These are phyloP conservation scores for Myiozetetes cayanensis DNA, from an alignment of 2,113 vertebrate species.

Conservation along the genomic window DNA sequence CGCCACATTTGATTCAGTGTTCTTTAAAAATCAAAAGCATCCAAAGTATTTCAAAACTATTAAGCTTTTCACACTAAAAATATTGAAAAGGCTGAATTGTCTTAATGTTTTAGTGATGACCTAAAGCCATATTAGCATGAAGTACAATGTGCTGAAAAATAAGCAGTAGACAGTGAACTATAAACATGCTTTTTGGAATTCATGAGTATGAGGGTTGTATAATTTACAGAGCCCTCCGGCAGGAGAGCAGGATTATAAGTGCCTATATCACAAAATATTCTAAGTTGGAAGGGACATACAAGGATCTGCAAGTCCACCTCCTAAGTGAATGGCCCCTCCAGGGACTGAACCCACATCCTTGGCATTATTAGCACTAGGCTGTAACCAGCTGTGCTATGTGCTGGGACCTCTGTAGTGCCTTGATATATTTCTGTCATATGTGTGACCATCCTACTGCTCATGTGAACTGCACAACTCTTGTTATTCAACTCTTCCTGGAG, in stretches of 20 bases:
- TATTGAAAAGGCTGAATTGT: neutral
- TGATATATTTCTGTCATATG: neutral
- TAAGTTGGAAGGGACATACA: neutral
- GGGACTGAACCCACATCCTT: neutral
- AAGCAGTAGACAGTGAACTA: neutral
- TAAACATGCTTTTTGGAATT: neutral
- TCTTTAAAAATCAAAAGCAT: conserved; percentile 16
- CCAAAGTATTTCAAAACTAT: neutral
- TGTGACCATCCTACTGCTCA: neutral
- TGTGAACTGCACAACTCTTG: neutral
- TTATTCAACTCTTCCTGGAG: neutral
- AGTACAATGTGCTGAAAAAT: neutral
- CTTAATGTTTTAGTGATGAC: neutral
- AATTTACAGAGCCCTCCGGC: neutral
- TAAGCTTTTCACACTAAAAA: neutral
- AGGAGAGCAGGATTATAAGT: neutral
- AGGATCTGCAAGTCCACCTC: neutral
- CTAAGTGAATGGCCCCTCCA: neutral
- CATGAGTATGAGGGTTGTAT: neutral
- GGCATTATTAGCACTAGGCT: neutral
- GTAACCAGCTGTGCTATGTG: neutral
- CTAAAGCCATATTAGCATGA: neutral
- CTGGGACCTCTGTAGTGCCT: neutral
- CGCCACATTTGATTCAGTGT: neutral
- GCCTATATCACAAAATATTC: neutral